Conservation (phyloP, 64 coral and sea anemone genomes). For the Montipora cactus region DNA sequence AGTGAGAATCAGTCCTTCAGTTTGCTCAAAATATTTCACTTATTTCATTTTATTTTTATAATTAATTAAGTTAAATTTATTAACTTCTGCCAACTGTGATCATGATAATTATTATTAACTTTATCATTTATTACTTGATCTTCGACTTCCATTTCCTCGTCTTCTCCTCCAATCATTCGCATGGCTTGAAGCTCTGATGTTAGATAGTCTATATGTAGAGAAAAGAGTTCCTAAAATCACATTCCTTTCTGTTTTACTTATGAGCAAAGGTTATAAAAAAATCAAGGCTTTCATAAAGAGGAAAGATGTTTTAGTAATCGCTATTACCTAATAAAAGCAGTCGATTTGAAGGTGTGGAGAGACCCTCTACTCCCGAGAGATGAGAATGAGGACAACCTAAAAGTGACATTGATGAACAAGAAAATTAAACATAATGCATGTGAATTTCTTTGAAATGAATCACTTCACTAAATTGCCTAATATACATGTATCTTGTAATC, state of each 20-base stretch:
- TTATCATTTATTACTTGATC: slow-evolving; percentile 57
- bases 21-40: not conserved
- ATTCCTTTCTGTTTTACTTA: not conserved
- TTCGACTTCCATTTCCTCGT: slow-evolving; percentile 93
- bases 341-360: slow-evolving; percentile 53
- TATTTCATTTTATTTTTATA: too few species aligned
- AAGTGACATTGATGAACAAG: not conserved
- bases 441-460: not conserved
- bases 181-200: slow-evolving; percentile 97
- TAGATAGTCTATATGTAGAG: slow-evolving; percentile 70
- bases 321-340: slow-evolving; percentile 86
- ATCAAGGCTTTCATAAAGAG: not conserved
- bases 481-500: too few species aligned
- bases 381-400: slow-evolving; percentile 88
- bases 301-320: not conserved
- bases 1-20: too few species aligned
- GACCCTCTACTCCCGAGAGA: slow-evolving; percentile 74
- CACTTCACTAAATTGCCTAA: too few species aligned
- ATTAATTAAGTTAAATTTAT: too few species aligned
- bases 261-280: not conserved
- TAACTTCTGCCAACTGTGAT: too few species aligned
- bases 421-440: not conserved
- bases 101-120: not conserved
- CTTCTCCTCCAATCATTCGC: slow-evolving; percentile 83
- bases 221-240: not conserved